phyloP scores from a whole-genome alignment of 2,888 invertebrate species.

The Cantharis lateralis region DNA sequence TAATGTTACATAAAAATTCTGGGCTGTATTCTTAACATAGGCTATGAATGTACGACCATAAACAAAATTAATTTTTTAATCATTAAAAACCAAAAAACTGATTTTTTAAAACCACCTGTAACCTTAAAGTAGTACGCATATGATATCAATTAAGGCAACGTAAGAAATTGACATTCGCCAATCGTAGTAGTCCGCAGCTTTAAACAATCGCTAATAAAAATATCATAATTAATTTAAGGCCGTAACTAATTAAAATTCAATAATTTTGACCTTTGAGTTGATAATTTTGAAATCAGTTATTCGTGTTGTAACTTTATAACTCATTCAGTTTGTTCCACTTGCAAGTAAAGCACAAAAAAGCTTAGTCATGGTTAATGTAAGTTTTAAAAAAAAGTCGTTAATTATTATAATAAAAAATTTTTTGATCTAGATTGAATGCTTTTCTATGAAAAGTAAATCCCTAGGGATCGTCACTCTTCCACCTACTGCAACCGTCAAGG shows the following conservation, averaged over 20 bases:
- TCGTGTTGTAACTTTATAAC: neutral
- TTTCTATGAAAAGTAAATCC: neutral
- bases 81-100: no score
- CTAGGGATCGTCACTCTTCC: conserved; percentile 51
- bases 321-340: neutral
- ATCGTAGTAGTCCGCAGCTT: neutral
- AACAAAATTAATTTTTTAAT: no score
- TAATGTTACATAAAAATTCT: no score
- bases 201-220: neutral
- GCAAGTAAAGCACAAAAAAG: conserved; percentile 1
- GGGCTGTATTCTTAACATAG: no score
- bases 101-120: neutral
- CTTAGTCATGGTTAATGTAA: conserved; percentile 22
- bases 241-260: neutral
- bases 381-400: neutral
- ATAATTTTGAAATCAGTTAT: neutral
- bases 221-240: neutral
- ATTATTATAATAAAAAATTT: neutral
- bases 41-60: no score
- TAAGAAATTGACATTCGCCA: neutral
- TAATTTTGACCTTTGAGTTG: conserved; percentile 12
- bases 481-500: conserved; percentile 68
- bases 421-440: conserved; percentile 16
- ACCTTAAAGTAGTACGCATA: neutral
- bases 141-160: neutral